Percentiles rank a stretch among this genome's conserved stretches.
phyloP scores from a whole-genome alignment of 2,888 invertebrate species.

The Ophion slaviceki region DNA sequence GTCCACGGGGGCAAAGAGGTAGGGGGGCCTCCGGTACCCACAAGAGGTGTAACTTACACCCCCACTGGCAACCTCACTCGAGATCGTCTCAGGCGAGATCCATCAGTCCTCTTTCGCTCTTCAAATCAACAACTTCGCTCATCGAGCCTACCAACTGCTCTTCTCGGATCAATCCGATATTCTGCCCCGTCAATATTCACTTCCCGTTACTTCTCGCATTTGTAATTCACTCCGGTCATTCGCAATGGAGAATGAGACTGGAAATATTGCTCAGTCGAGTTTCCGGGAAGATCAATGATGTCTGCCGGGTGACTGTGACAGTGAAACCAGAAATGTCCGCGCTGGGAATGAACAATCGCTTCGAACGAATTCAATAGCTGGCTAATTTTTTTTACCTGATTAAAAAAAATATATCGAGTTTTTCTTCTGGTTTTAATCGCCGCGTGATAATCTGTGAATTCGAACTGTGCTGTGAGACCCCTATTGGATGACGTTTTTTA shows the following conservation, averaged over 20 bases:
- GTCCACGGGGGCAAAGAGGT: neutral
- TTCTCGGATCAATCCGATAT: neutral
- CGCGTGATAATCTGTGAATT: neutral
- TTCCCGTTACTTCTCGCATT: neutral
- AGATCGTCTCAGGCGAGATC: constrained; percentile 49
- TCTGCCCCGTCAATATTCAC: neutral
- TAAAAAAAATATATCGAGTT: neutral
- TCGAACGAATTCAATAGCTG: neutral
- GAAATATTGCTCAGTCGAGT: too few species aligned
- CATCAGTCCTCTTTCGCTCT: constrained; percentile 66
- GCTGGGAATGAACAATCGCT: neutral
- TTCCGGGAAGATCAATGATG: neutral
- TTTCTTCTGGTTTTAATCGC: neutral
- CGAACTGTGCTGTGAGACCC: neutral
- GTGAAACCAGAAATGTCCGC: too few species aligned
- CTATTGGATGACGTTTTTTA: too few species aligned
- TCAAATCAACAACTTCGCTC: constrained; percentile 62
- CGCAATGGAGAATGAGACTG: neutral
- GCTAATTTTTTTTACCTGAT: neutral
- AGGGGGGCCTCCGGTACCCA: neutral
- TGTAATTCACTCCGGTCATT: neutral
- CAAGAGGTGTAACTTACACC: constrained; percentile 73
- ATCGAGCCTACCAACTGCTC: neutral
- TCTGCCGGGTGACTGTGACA: too few species aligned
- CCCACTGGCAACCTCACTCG: constrained; percentile 70